Base-by-base conservation (phyloP, 2,888 invertebrate species). In the Scaptomyza polygonia region DNA sequence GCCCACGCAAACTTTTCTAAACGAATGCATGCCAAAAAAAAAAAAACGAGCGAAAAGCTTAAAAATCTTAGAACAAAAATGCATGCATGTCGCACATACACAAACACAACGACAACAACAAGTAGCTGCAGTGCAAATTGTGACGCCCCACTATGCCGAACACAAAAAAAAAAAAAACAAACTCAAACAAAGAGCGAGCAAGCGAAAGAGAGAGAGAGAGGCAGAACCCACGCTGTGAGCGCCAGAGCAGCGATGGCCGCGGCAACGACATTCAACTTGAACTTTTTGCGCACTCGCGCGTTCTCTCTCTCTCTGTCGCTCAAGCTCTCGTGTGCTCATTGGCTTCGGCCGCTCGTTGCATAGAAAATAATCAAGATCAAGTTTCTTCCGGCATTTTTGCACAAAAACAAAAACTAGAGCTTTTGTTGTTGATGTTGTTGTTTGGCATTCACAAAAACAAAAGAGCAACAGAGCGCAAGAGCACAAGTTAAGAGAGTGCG, bases 181-280 rank as follows among this genome's bases (percentile, higher is more conserved):
- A 30, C 30, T 11, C 9, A 45, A 58, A 36, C 9, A 58, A 21
- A 43, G 36, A 18, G 40, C 54, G 44, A 52, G 49, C 61, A 55
- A 25, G 45, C 14, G 36, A 43, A 56, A 62, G 63, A 14, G 48
- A 43, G 51, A 42, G 49, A 30, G 45, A 39, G 58, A 54, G 43
- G 18, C 40, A 55, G 43, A 47, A 51, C 43, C 36, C 61, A 64
- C 34, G 40, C 34, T 55, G 27, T 48, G 21, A 59, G 40, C 55
- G 53, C 45, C 18, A 32, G 58, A 59, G 63, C 68, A 57, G 44
- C 62, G 30, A 72, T 66, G 71, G 68, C 72, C 67, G 68, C 72
- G 57, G 64, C 67, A 34, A 67, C 89, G 88, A 88, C 88, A 88
- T 88, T 88, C 84, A 88, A 88, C 88, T 88, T 88, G 88, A 88